These are phyloP conservation scores for Hoplostethus mediterraneus DNA, from an alignment of 2,797 vertebrate species.

Conservation along the genomic window DNA sequence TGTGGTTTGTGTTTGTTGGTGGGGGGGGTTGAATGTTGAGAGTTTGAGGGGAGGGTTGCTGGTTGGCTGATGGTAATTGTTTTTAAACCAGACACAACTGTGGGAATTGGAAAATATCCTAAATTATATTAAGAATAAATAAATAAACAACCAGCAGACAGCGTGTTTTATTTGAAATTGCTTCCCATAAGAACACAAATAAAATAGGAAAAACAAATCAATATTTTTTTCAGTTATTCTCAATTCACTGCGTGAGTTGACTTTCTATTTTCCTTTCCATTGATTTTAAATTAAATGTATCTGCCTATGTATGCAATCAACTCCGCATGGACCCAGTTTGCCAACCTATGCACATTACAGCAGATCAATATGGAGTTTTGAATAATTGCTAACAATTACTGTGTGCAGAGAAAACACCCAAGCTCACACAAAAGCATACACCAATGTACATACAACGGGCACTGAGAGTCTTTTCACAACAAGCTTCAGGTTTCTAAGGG, in stretches of 20 bases:
- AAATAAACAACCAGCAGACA: too few species aligned
- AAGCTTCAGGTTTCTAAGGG: too few species aligned
- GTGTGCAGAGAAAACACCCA: constrained; percentile 9
- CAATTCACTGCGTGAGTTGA: constrained; percentile 11
- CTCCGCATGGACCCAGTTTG: constrained; percentile 7
- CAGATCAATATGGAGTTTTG: constrained; percentile 17
- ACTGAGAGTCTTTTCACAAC: not conserved
- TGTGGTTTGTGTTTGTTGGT: too few species aligned
- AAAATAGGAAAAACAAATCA: constrained; percentile 13
- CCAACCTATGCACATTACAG: constrained; percentile 16
- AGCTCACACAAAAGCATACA: not conserved
- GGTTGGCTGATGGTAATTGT: too few species aligned
- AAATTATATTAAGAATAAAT: too few species aligned
- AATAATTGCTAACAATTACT: constrained; percentile 10
- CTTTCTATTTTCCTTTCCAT: constrained; percentile 29
- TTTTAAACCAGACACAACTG: too few species aligned
- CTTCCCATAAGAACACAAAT: not conserved
- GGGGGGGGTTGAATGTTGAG: too few species aligned
- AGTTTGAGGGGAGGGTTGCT: too few species aligned
- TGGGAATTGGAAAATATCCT: too few species aligned
- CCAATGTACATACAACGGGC: not conserved
- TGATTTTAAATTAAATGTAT: constrained; percentile 39
- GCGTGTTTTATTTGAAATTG: too few species aligned
- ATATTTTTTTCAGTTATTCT: constrained; percentile 25
- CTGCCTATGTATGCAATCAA: constrained; percentile 13